Percentiles rank a stretch among this genome's conserved stretches.
Conservation (phyloP, 2,113 vertebrate species). For the Cathartes aura region DNA sequence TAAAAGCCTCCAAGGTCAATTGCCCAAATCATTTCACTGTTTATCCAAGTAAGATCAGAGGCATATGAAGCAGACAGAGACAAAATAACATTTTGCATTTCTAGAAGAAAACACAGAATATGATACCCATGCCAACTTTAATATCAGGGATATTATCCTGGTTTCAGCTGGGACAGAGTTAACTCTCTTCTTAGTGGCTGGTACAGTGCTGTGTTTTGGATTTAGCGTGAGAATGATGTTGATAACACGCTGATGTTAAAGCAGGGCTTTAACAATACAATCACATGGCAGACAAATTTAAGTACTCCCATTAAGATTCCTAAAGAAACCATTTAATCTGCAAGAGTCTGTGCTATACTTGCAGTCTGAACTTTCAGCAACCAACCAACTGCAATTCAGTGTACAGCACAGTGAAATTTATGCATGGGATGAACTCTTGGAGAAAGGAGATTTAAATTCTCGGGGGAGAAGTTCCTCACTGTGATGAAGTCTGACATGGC, state of each 20-base stretch:
- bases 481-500: not conserved
- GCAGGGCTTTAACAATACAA: not conserved
- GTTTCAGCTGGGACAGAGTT: too few species aligned
- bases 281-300: not conserved
- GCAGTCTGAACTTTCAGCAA: not conserved
- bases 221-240: too few species aligned
- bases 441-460: not conserved
- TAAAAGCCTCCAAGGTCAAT: not conserved
- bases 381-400: not conserved
- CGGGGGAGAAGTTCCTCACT: not conserved
- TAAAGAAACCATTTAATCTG: not conserved
- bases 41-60: not conserved
- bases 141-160: not conserved
- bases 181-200: too few species aligned
- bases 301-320: not conserved
- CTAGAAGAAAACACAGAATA: not conserved
- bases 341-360: not conserved
- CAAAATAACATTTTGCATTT: not conserved
- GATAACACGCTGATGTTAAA: too few species aligned
- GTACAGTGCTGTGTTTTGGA: too few species aligned
- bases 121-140: not conserved
- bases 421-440: not conserved
- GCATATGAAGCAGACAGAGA: not conserved
- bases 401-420: not conserved
- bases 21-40: not conserved